Percentiles rank a stretch among this genome's conserved stretches.
Evolutionary conservation across 2,113 vertebrate species (phyloP).

Genomic region (Mormoops blainvillei): DNA sequence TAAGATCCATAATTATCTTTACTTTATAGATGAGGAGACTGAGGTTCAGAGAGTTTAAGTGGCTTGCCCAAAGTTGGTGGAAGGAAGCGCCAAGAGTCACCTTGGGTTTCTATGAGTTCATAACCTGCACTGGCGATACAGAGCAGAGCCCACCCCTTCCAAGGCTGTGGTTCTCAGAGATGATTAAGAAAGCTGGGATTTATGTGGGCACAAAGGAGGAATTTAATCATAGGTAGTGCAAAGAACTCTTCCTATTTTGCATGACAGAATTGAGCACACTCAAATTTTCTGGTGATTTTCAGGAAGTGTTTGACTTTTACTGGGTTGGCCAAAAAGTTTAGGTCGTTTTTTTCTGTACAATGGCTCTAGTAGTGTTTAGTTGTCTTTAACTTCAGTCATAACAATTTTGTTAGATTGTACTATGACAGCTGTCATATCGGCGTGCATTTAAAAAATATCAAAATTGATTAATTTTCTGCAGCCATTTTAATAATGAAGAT

Average conservation of each 20-base stretch:
- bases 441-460: too few relatives aligned
- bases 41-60: background rate
- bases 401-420: too few relatives aligned
- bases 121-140: fast-evolving
- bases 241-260: background rate
- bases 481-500: too few relatives aligned
- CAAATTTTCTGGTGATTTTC: background rate
- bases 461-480: too few relatives aligned
- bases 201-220: background rate
- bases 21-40: background rate
- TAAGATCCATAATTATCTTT: background rate
- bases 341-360: too few relatives aligned
- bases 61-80: background rate
- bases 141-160: background rate
- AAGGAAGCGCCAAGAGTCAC: background rate
- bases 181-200: background rate
- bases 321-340: too few relatives aligned
- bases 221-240: background rate
- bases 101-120: fast-evolving
- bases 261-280: fast-evolving
- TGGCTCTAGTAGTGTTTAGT: too few relatives aligned
- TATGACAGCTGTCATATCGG: too few relatives aligned
- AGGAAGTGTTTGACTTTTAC: background rate
- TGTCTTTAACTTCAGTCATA: too few relatives aligned
- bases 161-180: background rate